Base-by-base conservation (phyloP, 2,113 vertebrate genomes). In the Jacana jacana region DNA sequence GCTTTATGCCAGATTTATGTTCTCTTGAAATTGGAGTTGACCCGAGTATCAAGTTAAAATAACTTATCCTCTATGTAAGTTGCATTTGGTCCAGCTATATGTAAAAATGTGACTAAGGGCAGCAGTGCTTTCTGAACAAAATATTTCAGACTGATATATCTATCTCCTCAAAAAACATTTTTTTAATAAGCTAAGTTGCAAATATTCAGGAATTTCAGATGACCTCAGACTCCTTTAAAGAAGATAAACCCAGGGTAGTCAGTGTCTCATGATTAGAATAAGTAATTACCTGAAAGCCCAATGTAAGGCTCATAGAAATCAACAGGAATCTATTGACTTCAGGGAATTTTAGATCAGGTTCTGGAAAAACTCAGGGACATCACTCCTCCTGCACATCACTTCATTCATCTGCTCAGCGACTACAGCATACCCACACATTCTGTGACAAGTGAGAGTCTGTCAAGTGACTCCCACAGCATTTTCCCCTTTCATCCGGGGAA, bases 401-500 rank as follows among this genome's bases (percentile, higher is more conserved):
- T 91, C 91, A 93, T 97, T 90, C 92, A 93, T 97, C 96, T 97
- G 65, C 81, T 84, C 70, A 39, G 81, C 0, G 6, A 63, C 75
- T 93, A 83, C 55, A 85, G 68, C 42, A 70, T 37, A 84, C 68
- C 88, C 87, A 82, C 81, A 81, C 61, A 75, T 69, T 86, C 68
- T 92, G 80, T 93, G 88, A 86, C 90, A 94, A 46, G 65, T 24
- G 31, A 88, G 64, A 96, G 76, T 61, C 88, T 91, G 83, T 81
- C 69, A 69, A 79, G 69, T 76, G 87, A 93, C 95, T 95, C 96
- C 96, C 95, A 91, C 70, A 0, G 88, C 83, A 93, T 93, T 92
- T 95, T 81, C 48, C n/a, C 55, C 86, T 96, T 97, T 96, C 92
- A 96, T 94, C 95, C 25, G 1, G 92, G 80, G 81, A 93, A 81